phyloP scores from a whole-genome alignment of 1,140 invertebrate species.

The Bombus confusus region DNA sequence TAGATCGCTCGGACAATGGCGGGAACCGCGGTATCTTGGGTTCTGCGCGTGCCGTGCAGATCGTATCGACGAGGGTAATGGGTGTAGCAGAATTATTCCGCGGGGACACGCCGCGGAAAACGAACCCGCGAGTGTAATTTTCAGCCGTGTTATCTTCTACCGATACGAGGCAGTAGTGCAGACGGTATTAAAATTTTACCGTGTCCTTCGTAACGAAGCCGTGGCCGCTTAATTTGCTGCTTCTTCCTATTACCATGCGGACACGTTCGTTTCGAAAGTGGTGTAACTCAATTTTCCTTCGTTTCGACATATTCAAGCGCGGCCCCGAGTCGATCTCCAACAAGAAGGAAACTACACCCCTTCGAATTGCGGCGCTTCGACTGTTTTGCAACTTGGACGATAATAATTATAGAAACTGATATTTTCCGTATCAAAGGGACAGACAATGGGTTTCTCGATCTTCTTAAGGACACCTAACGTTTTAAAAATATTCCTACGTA shows the following conservation, averaged over 20 bases:
- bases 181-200: conserved; percentile 22
- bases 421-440: too few relatives aligned
- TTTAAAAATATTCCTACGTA: background rate
- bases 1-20: background rate
- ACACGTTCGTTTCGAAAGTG: too few relatives aligned
- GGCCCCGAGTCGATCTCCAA: too few relatives aligned
- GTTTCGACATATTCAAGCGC: too few relatives aligned
- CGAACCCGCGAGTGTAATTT: conserved; percentile 46
- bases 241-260: background rate
- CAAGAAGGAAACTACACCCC: fast-evolving
- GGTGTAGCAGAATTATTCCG: conserved; percentile 33
- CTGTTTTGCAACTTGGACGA: too few relatives aligned
- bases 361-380: too few relatives aligned
- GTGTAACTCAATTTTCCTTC: too few relatives aligned
- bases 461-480: background rate
- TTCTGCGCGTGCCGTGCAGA: background rate
- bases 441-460: too few relatives aligned
- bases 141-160: conserved; percentile 21
- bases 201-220: conserved; percentile 22
- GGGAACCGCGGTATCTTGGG: background rate
- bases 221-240: background rate
- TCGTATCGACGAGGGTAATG: conserved; percentile 23
- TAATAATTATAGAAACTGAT: too few relatives aligned
- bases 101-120: conserved; percentile 29
- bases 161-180: background rate